These are phyloP conservation scores for Cybosia mesomella DNA, from an alignment of 2,888 invertebrate species.

Conservation along the genomic window DNA sequence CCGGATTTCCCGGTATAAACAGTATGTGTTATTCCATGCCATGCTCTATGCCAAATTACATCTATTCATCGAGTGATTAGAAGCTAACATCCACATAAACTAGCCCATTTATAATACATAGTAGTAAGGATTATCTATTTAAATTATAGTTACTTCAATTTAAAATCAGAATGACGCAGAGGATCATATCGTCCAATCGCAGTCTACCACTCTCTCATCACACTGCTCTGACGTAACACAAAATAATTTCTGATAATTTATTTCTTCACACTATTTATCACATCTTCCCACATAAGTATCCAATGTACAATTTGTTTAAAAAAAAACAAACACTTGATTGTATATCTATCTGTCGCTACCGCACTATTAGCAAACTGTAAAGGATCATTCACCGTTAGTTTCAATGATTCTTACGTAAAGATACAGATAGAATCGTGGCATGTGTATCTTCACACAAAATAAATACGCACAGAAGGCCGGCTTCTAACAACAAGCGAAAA, in stretches of 20 bases:
- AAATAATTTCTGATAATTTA: constrained; percentile 19
- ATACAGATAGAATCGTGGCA: constrained; percentile 1
- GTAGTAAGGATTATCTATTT: neutral
- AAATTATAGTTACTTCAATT: too few relatives aligned
- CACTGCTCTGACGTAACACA: neutral
- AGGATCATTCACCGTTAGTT: constrained; percentile 7
- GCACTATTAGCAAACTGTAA: constrained; percentile 19
- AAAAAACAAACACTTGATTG: constrained; percentile 26
- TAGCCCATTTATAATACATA: too few relatives aligned
- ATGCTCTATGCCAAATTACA: too few relatives aligned
- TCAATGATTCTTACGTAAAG: neutral
- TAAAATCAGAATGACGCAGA: neutral
- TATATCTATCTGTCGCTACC: constrained; percentile 24
- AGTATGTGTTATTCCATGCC: too few relatives aligned
- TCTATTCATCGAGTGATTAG: too few relatives aligned
- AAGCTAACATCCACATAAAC: too few relatives aligned
- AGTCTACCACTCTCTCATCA: neutral
- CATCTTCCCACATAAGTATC: constrained; percentile 15
- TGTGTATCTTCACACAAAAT: constrained; percentile 4
- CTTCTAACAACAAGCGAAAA: neutral
- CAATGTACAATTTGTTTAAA: constrained; percentile 12
- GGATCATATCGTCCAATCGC: neutral
- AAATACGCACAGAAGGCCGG: neutral
- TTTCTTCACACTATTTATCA: constrained; percentile 14
- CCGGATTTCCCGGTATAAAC: too few relatives aligned